Base-by-base conservation (phyloP, 2,888 invertebrate species). In the Napeogenes sylphis region DNA sequence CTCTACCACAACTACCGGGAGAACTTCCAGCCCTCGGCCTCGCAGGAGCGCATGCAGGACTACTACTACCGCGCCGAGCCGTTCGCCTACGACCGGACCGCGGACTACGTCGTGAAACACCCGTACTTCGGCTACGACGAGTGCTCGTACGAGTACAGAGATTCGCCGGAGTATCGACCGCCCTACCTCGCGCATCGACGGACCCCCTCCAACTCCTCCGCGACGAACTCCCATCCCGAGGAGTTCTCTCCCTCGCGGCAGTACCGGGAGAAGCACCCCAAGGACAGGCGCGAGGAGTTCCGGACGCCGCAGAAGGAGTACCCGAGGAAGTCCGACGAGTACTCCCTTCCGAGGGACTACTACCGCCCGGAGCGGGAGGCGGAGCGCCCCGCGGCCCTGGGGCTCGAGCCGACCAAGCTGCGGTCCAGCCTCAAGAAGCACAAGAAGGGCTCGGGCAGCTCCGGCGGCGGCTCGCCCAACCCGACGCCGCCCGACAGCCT, bases 401-500 rank as follows among this genome's bases (percentile, higher is more conserved):
- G 95, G 21, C 91, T 95, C n/a, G 94, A 94, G 0, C 90, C 92
- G 47, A 92, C 94, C 0, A 94, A 95, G 73, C 79, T 96, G 45
- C 91, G 97, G 6, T 96, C 96, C 1, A 96, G 96, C 74, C 84
- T 97, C 59, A 95, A 96, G 79, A 93, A 95, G 79, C 95, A 95
- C 73, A 91, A 92, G 68, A 93, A 92, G 64, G 58, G 62, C 21
- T 59, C 64, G 10, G 92, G 91, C 3, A 92, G 92, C 67, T 93
- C 94, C 0, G 93, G 93, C 0, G 94, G 93, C 0, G 92, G 92
- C 14, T 95, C 96, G 0, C 95, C 96, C 21, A 95, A 95, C 81
- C 95, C 95, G 2, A 96, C 97, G 5, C 96, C 97, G 0, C 96
- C 96, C 0, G 97, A 96, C 74, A 96, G 96, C 70, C 78, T 96